Evolutionary conservation across 2,888 invertebrate species (phyloP), one percentile per base, ranked within the genome.

Genomic region (Spilosoma lubricipeda): DNA sequence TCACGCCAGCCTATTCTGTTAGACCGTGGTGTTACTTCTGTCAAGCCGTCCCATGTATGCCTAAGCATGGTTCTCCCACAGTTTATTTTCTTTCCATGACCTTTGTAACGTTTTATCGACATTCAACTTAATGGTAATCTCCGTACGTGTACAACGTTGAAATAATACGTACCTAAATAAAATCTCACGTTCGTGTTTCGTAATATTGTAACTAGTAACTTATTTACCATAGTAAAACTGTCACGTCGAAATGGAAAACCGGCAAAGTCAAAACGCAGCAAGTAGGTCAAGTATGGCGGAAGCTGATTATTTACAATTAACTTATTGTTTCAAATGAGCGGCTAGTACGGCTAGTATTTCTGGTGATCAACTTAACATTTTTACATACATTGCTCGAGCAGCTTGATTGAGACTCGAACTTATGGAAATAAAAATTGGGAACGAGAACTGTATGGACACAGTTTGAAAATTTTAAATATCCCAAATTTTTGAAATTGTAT

Each of bases 261-360:
- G 68, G 72, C 75, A 75, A 79, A 81, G 77, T 82, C 76, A 74
- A 82, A 81, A 71, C 59, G 73, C 73, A 42, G 39, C 48, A 79
- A 77, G 71, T 84, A 72, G 83, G 83, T 82, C 80, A 84, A 79
- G 79, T 75, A 52, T 77, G 70, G 20, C 74, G 83, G 80, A 83
- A 83, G 74, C 36, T 48, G 56, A 80, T 82, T 77, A 81, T 74
- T 74, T 68, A 18, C 71, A 74, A 83, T 76, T 82, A 77, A 78
- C 75, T 75, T 81, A 80, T 42, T 73, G 71, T 71, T 71, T 42
- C 48, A n/a, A 76, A 73, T 68, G 71, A 36, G 67, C 39, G 74
- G 70, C 70, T 76, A 75, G 64, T 68, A n/a, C 42, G 27, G 52
- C 48, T 63, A 20, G 23, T 63, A 33, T 74, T 74, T 63, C 70